Percentiles rank a stretch among this genome's conserved stretches.
phyloP scores from a whole-genome alignment of 2,888 invertebrate species.

The Agrotis puta region DNA sequence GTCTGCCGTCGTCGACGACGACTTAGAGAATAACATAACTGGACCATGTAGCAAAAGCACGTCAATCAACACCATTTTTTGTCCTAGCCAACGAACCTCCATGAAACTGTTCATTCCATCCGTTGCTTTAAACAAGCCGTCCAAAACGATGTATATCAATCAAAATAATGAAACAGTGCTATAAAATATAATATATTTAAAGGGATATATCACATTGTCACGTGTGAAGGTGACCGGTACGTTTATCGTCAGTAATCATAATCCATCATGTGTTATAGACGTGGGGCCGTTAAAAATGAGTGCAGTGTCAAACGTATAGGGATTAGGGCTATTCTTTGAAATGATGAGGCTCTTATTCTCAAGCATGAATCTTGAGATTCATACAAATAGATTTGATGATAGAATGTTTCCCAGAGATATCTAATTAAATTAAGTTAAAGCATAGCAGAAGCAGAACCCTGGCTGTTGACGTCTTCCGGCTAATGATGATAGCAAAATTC shows the following conservation, averaged over 20 bases:
- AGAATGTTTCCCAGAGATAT: too few relatives aligned
- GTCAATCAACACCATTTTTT: too few relatives aligned
- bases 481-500: too few relatives aligned
- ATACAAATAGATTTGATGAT: too few relatives aligned
- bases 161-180: slow-evolving; percentile 66
- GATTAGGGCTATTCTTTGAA: slow-evolving; percentile 77
- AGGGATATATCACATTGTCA: slow-evolving; percentile 86
- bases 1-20: too few relatives aligned
- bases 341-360: background rate
- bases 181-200: slow-evolving; percentile 70
- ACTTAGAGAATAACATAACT: too few relatives aligned
- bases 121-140: slow-evolving; percentile 14
- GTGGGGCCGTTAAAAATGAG: slow-evolving; percentile 66
- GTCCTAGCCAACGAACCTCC: background rate
- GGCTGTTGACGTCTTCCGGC: too few relatives aligned
- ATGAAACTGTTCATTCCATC: background rate
- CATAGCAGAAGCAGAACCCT: too few relatives aligned
- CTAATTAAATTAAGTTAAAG: too few relatives aligned
- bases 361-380: background rate
- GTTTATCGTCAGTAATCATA: slow-evolving; percentile 81
- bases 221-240: slow-evolving; percentile 68
- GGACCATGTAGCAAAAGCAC: too few relatives aligned
- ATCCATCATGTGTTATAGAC: slow-evolving; percentile 77
- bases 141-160: slow-evolving; percentile 69
- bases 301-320: slow-evolving; percentile 72